phyloP scores from a whole-genome alignment of 2,888 invertebrate species.

The Acanthosoma haemorrhoidale region DNA sequence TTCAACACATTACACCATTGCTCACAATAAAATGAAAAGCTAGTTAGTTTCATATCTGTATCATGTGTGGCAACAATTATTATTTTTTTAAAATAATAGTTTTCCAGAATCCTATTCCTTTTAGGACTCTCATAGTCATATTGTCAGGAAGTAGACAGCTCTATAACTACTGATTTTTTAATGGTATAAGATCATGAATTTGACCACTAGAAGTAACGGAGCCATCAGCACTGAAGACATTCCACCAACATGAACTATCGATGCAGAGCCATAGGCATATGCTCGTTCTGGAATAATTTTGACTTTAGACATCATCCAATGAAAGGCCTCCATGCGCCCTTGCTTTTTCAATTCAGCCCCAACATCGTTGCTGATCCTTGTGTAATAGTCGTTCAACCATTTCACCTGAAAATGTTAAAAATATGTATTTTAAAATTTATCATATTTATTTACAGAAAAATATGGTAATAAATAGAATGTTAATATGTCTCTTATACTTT shows the following conservation, averaged over 20 bases:
- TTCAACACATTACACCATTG: too few relatives aligned
- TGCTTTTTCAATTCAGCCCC: constrained; percentile 68
- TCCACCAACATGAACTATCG: background rate
- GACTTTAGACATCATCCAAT: constrained; percentile 82
- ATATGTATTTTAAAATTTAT: too few relatives aligned
- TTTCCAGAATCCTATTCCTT: background rate
- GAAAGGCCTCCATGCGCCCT: constrained; percentile 64
- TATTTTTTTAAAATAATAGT: background rate
- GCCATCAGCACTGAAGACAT: background rate
- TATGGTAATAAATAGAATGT: too few relatives aligned
- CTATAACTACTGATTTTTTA: background rate
- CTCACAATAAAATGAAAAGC: too few relatives aligned
- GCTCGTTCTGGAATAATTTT: constrained; percentile 55
- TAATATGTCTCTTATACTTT: too few relatives aligned
- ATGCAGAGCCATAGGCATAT: constrained; percentile 11
- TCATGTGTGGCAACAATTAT: background rate
- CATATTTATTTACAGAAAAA: too few relatives aligned
- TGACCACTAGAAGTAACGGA: background rate
- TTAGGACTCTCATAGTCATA: background rate
- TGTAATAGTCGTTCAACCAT: constrained; percentile 76
- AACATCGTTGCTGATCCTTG: constrained; percentile 62
- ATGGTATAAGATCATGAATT: background rate
- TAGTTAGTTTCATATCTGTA: too few relatives aligned
- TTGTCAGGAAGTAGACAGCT: background rate
- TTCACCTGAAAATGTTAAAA: constrained; percentile 55